These are phyloP conservation scores for Scaptomyza cyrtandrae DNA, from an alignment of 2,888 invertebrate species.

Conservation along the genomic window DNA sequence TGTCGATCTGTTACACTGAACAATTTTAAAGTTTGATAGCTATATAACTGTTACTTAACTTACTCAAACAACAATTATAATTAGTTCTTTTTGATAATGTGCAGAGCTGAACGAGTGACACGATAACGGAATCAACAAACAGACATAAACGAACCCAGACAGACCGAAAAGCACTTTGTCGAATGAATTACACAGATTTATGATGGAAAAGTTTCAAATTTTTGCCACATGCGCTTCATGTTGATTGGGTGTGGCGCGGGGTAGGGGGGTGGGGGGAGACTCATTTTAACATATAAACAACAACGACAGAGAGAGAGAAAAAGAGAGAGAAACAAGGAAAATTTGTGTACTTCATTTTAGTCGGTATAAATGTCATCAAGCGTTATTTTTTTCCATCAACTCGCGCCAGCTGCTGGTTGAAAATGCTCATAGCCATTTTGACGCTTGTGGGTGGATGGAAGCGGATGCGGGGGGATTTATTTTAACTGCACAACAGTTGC, in stretches of 20 bases:
- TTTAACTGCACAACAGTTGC: slow-evolving; percentile 50
- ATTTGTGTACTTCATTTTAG: slow-evolving; percentile 54
- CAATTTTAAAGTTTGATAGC: neutral
- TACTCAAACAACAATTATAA: slow-evolving; percentile 7
- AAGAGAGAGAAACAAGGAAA: slow-evolving; percentile 23
- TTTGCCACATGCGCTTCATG: slow-evolving; percentile 25
- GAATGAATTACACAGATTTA: slow-evolving; percentile 52
- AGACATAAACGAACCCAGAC: slow-evolving; percentile 28
- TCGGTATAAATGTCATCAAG: slow-evolving; percentile 77
- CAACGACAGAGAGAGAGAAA: neutral
- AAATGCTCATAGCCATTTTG: slow-evolving; percentile 64
- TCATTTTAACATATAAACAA: slow-evolving; percentile 21
- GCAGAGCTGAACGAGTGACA: neutral
- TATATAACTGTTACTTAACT: neutral
- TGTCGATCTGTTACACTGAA: neutral
- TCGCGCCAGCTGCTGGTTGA: slow-evolving; percentile 48
- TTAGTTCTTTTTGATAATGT: neutral
- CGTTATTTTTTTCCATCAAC: slow-evolving; percentile 73
- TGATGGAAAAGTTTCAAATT: slow-evolving; percentile 48
- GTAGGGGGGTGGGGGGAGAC: neutral
- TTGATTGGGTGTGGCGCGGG: neutral
- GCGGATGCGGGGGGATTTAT: neutral
- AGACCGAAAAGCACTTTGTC: slow-evolving; percentile 29
- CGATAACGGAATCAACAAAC: slow-evolving; percentile 10
- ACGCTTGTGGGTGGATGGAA: neutral